Evolutionary conservation across 2,113 vertebrate genomes (phyloP), one percentile per base, ranked within the genome.

Genomic region (Terrapene triunguis): DNA sequence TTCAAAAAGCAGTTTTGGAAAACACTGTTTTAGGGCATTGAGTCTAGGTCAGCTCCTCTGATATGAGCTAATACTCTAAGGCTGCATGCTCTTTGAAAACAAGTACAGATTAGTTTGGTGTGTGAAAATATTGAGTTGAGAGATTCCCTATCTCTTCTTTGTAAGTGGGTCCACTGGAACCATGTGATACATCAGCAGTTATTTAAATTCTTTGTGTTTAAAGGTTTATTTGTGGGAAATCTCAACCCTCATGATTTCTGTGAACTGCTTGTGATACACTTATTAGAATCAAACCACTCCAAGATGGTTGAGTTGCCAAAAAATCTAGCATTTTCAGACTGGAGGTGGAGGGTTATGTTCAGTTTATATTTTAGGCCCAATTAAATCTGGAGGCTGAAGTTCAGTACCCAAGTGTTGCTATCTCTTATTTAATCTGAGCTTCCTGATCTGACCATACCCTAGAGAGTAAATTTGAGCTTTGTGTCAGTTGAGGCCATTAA

Each of bases 151-250:
- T 87, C 8, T 10, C 6, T 90, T 93, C 59, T 76, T 35, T 89
- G 17, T 62, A 92, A 95, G 84, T 48, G 55, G 72, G 82, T 29
- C 44, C 82, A 32, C 59, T 85, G 85, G 62, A 94, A 89, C 27
- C 85, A 11, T 44, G 29, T 0, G 42, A n/a, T 90, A 69, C 50
- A 90, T 42, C 32, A 80, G 93, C 80, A 89, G 85, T 84, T 85
- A 62, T 94, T 97, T 93, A 92, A 55, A 93, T 84, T 72, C n/a
- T n/a, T 69, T 85, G 21, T 0, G 0, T 80, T 53, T 89, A 96
- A 82, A 86, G 35, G 9, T 82, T 90, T 90, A 86, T 89, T 35
- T 81, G 89, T 54, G 80, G 88, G 85, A 95, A 90, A 95, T 5
- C 50, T 93, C 89, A 85, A 38, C 9, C 85, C 32, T 90, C 42